A percentile compares a stretch with the other conserved stretches of the same genome.
These are phyloP conservation scores for Pseudanteris insignis DNA, from an alignment of 2,888 invertebrate genomes.

Conservation along the genomic window DNA sequence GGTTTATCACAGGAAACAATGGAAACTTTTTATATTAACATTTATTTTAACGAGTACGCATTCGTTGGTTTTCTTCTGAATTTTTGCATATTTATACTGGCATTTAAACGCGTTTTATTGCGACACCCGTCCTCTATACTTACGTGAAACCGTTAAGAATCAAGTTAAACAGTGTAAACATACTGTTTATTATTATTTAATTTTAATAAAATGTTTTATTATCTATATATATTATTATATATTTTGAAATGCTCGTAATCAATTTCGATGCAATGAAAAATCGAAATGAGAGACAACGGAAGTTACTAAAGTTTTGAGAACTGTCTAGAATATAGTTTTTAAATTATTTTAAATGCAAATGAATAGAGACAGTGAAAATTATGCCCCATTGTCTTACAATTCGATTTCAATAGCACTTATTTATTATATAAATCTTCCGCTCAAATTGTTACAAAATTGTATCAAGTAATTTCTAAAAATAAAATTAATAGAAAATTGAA, in stretches of 20 bases:
- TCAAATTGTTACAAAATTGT: constrained; percentile 50
- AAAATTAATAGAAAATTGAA: constrained; percentile 51
- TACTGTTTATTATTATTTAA: too few species aligned
- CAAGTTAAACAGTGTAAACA: constrained; percentile 3
- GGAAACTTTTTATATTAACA: constrained; percentile 15
- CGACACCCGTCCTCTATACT: constrained; percentile 36
- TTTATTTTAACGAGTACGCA: constrained; percentile 20
- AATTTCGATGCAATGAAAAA: too few species aligned
- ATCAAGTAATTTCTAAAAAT: constrained; percentile 55
- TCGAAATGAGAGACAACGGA: too few species aligned
- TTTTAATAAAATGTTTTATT: constrained; percentile 5
- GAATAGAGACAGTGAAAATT: too few species aligned
- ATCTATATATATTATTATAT: too few species aligned
- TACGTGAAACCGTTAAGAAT: constrained; percentile 8
- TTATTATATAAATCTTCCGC: constrained; percentile 48
- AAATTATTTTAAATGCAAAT: too few species aligned
- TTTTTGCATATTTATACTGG: constrained; percentile 41
- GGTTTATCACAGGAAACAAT: neutral
- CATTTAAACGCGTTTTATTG: constrained; percentile 30
- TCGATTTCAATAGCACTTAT: constrained; percentile 5
- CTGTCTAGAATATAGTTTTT: too few species aligned
- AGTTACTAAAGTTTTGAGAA: too few species aligned
- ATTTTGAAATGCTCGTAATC: too few species aligned
- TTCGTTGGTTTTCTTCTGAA: constrained; percentile 18
- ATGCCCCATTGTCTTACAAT: constrained; percentile 15